Percentiles rank a stretch among this genome's conserved stretches.
Evolutionary conservation across 2,113 vertebrate genomes (phyloP).

Genomic region (Hippocampus mohnikei): DNA sequence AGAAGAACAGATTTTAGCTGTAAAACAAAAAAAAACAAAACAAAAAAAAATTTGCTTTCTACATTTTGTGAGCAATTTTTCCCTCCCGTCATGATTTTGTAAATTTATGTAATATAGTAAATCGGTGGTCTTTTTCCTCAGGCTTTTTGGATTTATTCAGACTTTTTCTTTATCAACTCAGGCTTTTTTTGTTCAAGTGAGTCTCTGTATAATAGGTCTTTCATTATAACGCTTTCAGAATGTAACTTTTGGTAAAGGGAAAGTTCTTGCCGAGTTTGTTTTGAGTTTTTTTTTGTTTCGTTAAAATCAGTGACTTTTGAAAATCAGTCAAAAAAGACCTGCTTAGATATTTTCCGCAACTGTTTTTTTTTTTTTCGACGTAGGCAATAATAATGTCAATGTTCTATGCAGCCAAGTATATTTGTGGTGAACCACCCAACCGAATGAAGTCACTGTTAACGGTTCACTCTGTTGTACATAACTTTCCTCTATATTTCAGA

Average conservation of each 20-base stretch:
- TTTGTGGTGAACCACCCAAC: constrained; percentile 82
- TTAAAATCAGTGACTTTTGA: constrained; percentile 33
- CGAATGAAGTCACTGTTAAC: constrained; percentile 89
- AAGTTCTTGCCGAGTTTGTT: constrained; percentile 70
- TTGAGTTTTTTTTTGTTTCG: constrained; percentile 60
- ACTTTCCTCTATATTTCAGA: constrained; percentile 91
- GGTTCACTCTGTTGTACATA: constrained; percentile 93
- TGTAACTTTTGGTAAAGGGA: constrained; percentile 84
- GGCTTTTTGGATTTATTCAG: constrained; percentile 82
- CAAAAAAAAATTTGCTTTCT: constrained; percentile 50
- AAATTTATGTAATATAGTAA: constrained; percentile 96
- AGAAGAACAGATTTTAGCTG: constrained; percentile 89
- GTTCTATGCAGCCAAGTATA: constrained; percentile 97
- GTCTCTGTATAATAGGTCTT: constrained; percentile 74
- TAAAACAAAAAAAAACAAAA: constrained; percentile 53
- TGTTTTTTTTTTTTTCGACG: constrained; percentile 73
- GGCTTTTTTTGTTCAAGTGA: constrained; percentile 81
- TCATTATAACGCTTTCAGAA: constrained; percentile 81
- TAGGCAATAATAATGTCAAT: constrained; percentile 98
- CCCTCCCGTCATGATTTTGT: constrained; percentile 82
- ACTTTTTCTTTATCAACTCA: constrained; percentile 89
- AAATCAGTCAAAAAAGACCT: constrained; percentile 47
- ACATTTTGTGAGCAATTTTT: constrained; percentile 76
- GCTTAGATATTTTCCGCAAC: constrained; percentile 66
- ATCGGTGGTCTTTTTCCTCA: constrained; percentile 88